phyloP scores from a whole-genome alignment of 2,888 invertebrate genomes.

The Clepsis dumicolana region DNA sequence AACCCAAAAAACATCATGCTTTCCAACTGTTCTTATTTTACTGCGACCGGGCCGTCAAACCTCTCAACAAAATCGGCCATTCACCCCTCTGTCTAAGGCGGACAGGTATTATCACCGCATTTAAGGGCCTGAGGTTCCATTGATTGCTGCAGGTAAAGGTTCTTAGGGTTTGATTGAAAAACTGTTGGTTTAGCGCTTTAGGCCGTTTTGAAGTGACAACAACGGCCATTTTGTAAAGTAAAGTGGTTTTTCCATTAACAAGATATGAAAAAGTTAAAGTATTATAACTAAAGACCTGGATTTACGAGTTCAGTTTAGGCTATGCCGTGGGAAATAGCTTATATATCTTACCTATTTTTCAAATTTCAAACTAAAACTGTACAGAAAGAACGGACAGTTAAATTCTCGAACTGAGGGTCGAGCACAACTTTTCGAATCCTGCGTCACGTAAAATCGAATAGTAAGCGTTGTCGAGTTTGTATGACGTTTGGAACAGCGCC shows the following conservation, averaged over 20 bases:
- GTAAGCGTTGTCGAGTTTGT: too few species aligned
- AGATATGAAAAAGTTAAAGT: too few species aligned
- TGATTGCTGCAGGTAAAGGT: neutral
- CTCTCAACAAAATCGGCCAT: constrained; percentile 10
- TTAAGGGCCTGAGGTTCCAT: constrained; percentile 3
- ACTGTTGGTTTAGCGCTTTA: neutral
- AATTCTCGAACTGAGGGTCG: too few species aligned
- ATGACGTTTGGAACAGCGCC: too few species aligned
- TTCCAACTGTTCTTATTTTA: neutral
- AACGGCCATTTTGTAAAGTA: neutral
- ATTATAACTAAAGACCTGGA: too few species aligned
- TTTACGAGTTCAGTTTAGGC: too few species aligned
- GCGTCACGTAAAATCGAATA: too few species aligned
- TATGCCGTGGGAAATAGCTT: too few species aligned
- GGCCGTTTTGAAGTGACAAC: neutral
- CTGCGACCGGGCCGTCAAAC: neutral
- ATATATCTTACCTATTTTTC: too few species aligned
- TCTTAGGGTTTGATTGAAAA: neutral
- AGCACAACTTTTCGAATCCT: too few species aligned
- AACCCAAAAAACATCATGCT: neutral
- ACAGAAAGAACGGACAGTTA: too few species aligned
- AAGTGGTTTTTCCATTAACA: neutral
- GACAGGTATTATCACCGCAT: constrained; percentile 7
- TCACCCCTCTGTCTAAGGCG: neutral
- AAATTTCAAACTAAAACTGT: too few species aligned